A percentile compares a stretch with the other conserved stretches of the same genome.
These are phyloP conservation scores for Dryobota labecula DNA, from an alignment of 2,888 invertebrate species.

Conservation along the genomic window DNA sequence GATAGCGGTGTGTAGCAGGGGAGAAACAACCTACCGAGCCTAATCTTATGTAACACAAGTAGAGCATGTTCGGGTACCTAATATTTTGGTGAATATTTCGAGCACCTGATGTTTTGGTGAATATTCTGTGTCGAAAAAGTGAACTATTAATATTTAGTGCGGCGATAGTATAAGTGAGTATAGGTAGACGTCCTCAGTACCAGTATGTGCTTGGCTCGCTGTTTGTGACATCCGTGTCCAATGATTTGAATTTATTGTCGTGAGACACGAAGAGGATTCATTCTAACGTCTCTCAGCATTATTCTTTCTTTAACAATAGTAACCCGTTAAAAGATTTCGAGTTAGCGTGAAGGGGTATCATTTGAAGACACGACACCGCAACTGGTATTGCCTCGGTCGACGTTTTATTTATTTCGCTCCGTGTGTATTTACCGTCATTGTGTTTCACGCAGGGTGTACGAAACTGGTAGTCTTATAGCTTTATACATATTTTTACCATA, in stretches of 20 bases:
- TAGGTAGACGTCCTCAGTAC: constrained; percentile 55
- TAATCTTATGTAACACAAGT: constrained; percentile 29
- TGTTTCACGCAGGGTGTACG: constrained; percentile 18
- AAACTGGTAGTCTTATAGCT: background rate
- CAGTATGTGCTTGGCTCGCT: constrained; percentile 63
- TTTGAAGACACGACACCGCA: constrained; percentile 68
- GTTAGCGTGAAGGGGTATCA: constrained; percentile 67
- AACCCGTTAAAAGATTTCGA: constrained; percentile 67
- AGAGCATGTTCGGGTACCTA: constrained; percentile 4
- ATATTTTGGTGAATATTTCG: constrained; percentile 23
- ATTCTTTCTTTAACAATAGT: constrained; percentile 68
- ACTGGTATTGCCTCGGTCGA: constrained; percentile 25
- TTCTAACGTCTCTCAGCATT: constrained; percentile 59
- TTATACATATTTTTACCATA: background rate
- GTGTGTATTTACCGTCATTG: constrained; percentile 47
- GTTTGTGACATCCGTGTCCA: constrained; percentile 63
- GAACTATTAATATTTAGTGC: constrained; percentile 27
- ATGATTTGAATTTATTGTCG: constrained; percentile 61
- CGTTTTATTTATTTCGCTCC: constrained; percentile 44
- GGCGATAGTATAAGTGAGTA: constrained; percentile 17
- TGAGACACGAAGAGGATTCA: constrained; percentile 63
- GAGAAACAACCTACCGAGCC: constrained; percentile 25
- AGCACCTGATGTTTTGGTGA: constrained; percentile 15
- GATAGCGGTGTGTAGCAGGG: constrained; percentile 1
- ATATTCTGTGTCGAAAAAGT: constrained; percentile 14